These are phyloP conservation scores for Spea bombifrons DNA, from an alignment of 2,113 vertebrate genomes.

Conservation along the genomic window DNA sequence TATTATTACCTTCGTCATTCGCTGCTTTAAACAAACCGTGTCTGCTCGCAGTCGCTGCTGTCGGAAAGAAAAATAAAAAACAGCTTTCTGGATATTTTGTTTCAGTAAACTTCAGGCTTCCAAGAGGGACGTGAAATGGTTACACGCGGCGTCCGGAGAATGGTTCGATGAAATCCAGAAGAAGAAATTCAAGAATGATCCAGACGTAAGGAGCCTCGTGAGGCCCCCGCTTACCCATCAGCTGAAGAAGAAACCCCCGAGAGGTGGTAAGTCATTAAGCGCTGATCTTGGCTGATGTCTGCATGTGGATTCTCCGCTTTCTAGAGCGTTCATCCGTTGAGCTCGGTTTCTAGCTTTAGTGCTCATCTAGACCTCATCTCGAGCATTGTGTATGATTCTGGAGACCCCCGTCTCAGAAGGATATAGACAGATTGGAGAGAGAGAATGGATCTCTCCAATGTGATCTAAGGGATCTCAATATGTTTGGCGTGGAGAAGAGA, in stretches of 20 bases:
- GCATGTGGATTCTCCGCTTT: neutral
- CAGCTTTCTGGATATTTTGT: neutral
- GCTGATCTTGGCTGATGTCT: conserved; percentile 7
- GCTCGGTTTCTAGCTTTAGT: no score
- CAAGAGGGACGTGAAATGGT: conserved; percentile 61
- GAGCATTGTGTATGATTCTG: no score
- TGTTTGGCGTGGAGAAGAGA: no score
- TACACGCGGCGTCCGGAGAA: conserved; percentile 70
- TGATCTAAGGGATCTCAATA: no score
- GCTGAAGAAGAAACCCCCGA: conserved; percentile 58
- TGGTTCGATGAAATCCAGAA: conserved; percentile 80
- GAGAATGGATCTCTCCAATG: no score
- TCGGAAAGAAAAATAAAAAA: neutral
- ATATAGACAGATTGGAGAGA: no score
- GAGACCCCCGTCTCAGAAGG: no score
- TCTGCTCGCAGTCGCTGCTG: neutral
- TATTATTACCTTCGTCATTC: conserved; percentile 8
- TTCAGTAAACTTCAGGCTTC: conserved; percentile 70
- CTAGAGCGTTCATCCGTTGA: no score
- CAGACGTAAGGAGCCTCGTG: conserved; percentile 66
- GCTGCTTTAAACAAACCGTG: neutral
- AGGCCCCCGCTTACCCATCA: conserved; percentile 63
- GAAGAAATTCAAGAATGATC: conserved; percentile 70
- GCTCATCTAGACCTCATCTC: no score
- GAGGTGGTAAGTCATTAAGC: conserved; percentile 55